Conservation (phyloP, 1,140 invertebrate species). For the Trinorchestia longiramus region DNA sequence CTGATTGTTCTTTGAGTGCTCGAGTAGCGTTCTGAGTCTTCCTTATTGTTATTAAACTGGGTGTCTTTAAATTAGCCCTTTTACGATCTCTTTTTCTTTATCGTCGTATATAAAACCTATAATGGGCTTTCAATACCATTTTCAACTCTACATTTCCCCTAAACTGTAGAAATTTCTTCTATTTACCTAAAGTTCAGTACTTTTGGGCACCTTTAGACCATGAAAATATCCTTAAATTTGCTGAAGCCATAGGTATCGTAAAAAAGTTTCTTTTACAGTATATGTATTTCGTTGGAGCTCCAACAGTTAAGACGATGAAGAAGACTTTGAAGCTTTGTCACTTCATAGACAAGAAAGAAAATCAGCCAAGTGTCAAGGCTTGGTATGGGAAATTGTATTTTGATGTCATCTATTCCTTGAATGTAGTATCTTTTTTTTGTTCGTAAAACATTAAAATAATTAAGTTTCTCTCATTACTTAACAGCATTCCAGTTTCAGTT, state of each 20-base stretch:
- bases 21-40: background rate
- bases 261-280: background rate
- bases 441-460: too few relatives aligned
- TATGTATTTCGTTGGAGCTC: background rate
- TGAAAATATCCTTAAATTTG: background rate
- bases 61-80: background rate
- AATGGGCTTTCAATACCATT: background rate
- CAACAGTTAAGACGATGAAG: background rate
- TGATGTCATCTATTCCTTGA: too few relatives aligned
- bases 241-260: background rate
- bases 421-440: too few relatives aligned
- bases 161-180: background rate
- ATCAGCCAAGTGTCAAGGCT: background rate
- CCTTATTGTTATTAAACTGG: background rate
- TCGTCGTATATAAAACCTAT: background rate
- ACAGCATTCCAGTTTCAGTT: too few relatives aligned
- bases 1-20: background rate
- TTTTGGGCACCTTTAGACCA: background rate
- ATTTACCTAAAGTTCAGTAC: background rate
- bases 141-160: background rate
- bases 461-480: too few relatives aligned
- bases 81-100: background rate
- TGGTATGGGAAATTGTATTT: too few relatives aligned
- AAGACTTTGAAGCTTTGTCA: background rate
- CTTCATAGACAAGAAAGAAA: background rate